A percentile compares a stretch with the other conserved stretches of the same genome.
Evolutionary conservation across 2,888 invertebrate species (phyloP).

Genomic region (Scaptomyza caliginosa): DNA sequence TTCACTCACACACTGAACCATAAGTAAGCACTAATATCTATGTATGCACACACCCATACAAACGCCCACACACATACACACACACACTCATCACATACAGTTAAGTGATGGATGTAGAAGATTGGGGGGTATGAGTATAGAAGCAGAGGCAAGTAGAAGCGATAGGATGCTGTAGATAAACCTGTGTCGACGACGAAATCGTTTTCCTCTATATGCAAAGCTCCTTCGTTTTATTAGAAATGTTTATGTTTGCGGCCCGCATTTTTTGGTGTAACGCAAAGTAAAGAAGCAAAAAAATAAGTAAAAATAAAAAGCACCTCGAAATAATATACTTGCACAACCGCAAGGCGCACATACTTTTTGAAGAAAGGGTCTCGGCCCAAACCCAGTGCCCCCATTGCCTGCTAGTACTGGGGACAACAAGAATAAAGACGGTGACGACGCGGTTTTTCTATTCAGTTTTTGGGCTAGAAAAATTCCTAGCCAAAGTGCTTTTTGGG

Average conservation of each 20-base stretch:
- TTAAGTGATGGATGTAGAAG: slow-evolving; percentile 4
- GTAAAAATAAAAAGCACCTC: slow-evolving; percentile 28
- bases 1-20: slow-evolving; percentile 48
- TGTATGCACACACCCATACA: slow-evolving; percentile 22
- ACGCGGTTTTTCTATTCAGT: slow-evolving; percentile 18
- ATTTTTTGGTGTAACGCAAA: slow-evolving; percentile 60
- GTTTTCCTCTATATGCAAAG: slow-evolving; percentile 71
- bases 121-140: not conserved
- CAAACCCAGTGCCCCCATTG: slow-evolving; percentile 3
- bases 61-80: not conserved
- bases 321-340: slow-evolving; percentile 71
- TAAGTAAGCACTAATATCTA: slow-evolving; percentile 70
- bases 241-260: slow-evolving; percentile 55
- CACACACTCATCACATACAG: slow-evolving; percentile 1
- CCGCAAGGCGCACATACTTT: slow-evolving; percentile 46
- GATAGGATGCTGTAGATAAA: slow-evolving; percentile 73
- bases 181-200: slow-evolving; percentile 53
- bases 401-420: slow-evolving; percentile 30
- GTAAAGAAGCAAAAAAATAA: slow-evolving; percentile 4
- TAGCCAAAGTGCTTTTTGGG: slow-evolving; percentile 34
- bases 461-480: slow-evolving; percentile 55
- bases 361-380: slow-evolving; percentile 23
- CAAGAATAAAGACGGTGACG: slow-evolving; percentile 21
- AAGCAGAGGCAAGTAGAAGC: slow-evolving; percentile 11
- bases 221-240: slow-evolving; percentile 51